Evolutionary conservation across 2,888 invertebrate genomes (phyloP).

Genomic region (Sipha maydis): DNA sequence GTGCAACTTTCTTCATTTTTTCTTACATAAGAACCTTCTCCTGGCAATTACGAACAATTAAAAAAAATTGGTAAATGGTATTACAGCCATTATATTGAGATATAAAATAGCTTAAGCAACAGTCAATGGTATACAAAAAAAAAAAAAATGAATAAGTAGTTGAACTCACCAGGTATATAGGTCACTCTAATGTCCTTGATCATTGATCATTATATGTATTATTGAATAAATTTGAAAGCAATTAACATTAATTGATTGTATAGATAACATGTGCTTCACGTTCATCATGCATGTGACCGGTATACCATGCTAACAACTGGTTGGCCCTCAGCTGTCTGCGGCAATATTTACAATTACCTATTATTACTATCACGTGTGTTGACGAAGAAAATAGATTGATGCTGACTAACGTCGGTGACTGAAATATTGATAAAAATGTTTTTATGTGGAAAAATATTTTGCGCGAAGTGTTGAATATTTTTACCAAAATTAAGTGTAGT

Average conservation of each 20-base stretch:
- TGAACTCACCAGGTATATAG: conserved; percentile 26
- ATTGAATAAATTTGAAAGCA: conserved; percentile 42
- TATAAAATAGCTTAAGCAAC: not conserved
- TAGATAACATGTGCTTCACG: not conserved
- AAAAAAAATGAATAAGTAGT: conserved; percentile 6
- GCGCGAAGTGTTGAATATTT: not conserved
- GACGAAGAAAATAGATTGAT: not conserved
- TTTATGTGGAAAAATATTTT: too few species aligned
- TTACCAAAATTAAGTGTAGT: not conserved
- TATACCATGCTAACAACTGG: not conserved
- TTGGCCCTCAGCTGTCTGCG: not conserved
- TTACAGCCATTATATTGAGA: not conserved
- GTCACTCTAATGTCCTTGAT: conserved; percentile 14
- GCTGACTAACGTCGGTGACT: not conserved
- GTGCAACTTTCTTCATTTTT: too few species aligned
- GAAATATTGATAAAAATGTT: not conserved
- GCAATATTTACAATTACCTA: not conserved
- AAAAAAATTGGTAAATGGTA: too few species aligned
- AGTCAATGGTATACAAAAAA: not conserved
- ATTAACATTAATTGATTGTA: not conserved
- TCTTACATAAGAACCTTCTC: too few species aligned
- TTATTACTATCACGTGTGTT: not conserved
- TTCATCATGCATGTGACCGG: not conserved
- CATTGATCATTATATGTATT: conserved; percentile 16
- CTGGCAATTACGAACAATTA: too few species aligned